Evolutionary conservation across 2,113 vertebrate genomes (phyloP).

Genomic region (Tetrax tetrax): DNA sequence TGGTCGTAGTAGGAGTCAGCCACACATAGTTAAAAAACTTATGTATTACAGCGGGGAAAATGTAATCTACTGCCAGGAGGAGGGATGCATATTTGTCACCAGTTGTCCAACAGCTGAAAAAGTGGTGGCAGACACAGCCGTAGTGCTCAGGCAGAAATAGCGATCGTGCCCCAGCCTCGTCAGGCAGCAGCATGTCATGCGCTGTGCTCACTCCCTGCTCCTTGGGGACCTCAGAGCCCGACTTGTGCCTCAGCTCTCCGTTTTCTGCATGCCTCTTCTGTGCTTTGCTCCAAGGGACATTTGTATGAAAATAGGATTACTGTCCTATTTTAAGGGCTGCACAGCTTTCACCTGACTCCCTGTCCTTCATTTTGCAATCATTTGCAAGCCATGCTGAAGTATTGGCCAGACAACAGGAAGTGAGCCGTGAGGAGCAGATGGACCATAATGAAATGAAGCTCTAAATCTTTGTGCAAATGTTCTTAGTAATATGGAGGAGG

Average conservation of each 20-base stretch:
- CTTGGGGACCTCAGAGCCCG: rapidly evolving
- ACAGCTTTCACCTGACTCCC: background rate
- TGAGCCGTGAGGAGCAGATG: background rate
- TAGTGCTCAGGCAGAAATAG: background rate
- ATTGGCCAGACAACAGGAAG: background rate
- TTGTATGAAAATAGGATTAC: background rate
- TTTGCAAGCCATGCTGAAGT: background rate
- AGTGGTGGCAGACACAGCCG: background rate
- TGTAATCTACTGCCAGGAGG: background rate
- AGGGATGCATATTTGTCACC: background rate
- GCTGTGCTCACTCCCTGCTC: background rate
- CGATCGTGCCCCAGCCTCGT: rapidly evolving
- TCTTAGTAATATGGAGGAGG: background rate
- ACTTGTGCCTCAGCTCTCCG: background rate
- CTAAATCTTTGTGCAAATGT: background rate
- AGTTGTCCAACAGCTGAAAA: constrained; percentile 24
- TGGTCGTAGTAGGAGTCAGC: background rate
- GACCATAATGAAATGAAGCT: background rate
- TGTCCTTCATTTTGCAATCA: background rate
- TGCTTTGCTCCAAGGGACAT: background rate
- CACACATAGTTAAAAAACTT: background rate
- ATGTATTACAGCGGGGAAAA: background rate
- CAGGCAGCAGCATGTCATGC: background rate
- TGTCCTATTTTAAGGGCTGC: background rate
- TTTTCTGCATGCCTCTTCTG: rapidly evolving